A percentile compares a stretch with the other conserved stretches of the same genome.
These are phyloP conservation scores for Eupithecia subfuscata DNA, from an alignment of 2,888 invertebrate species.

Conservation along the genomic window DNA sequence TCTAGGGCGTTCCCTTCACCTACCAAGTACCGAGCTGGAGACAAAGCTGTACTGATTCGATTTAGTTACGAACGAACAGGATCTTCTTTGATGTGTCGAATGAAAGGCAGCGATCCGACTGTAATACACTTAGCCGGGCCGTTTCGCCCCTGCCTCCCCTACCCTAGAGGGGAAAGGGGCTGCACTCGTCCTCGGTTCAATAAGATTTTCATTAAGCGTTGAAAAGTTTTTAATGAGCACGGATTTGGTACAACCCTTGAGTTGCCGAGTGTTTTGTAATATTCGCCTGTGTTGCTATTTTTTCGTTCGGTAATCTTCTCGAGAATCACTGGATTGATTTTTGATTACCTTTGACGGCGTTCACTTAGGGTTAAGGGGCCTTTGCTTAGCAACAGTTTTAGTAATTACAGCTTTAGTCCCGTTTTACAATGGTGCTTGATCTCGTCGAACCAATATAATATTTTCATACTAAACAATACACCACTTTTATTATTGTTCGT, in stretches of 20 bases:
- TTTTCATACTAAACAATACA: neutral
- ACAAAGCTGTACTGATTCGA: constrained; percentile 81
- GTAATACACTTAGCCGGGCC: constrained; percentile 83
- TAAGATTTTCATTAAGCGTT: constrained; percentile 83
- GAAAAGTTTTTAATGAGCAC: constrained; percentile 81
- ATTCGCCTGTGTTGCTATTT: constrained; percentile 40
- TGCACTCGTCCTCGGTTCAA: constrained; percentile 75
- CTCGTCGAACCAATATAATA: neutral
- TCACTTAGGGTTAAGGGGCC: neutral
- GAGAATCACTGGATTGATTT: constrained; percentile 26
- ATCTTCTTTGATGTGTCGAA: constrained; percentile 84
- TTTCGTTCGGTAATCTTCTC: constrained; percentile 31
- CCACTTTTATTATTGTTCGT: neutral
- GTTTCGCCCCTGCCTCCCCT: constrained; percentile 64
- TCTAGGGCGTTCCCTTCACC: constrained; percentile 53
- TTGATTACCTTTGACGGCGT: constrained; percentile 23
- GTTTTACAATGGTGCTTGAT: constrained; percentile 2
- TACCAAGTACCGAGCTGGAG: constrained; percentile 69
- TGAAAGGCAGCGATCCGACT: constrained; percentile 82
- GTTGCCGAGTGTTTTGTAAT: constrained; percentile 47
- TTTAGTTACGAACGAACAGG: constrained; percentile 76
- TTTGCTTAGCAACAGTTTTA: constrained; percentile 1
- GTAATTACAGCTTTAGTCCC: neutral
- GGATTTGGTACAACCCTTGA: constrained; percentile 69
- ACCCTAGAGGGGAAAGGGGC: constrained; percentile 33